These are phyloP conservation scores for Rhingia rostrata DNA, from an alignment of 2,888 invertebrate genomes.

Conservation along the genomic window DNA sequence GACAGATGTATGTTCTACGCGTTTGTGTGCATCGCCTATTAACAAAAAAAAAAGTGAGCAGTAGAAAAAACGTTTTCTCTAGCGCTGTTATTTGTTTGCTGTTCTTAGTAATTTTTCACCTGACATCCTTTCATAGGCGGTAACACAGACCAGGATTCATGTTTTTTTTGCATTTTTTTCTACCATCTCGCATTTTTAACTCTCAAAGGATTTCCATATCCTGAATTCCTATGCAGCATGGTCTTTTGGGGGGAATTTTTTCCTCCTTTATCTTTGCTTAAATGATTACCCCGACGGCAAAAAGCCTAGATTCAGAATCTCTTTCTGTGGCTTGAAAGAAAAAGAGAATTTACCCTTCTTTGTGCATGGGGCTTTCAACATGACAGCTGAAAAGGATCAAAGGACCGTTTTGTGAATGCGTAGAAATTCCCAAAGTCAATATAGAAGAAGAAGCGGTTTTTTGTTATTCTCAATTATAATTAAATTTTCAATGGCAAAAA, in stretches of 20 bases:
- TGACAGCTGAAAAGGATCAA: constrained; percentile 60
- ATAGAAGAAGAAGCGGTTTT: not conserved
- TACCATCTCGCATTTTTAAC: constrained; percentile 64
- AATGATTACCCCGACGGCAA: constrained; percentile 62
- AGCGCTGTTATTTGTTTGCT: constrained; percentile 68
- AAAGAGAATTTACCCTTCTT: not conserved
- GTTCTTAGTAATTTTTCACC: constrained; percentile 73
- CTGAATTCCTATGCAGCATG: constrained; percentile 48
- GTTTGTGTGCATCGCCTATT: constrained; percentile 42
- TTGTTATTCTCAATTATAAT: constrained; percentile 25
- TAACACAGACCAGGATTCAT: constrained; percentile 20
- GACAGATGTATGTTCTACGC: constrained; percentile 2
- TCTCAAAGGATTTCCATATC: constrained; percentile 68
- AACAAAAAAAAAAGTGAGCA: constrained; percentile 20
- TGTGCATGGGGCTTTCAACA: constrained; percentile 32
- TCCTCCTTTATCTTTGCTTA: constrained; percentile 53
- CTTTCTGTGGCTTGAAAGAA: constrained; percentile 12
- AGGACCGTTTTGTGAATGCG: constrained; percentile 34
- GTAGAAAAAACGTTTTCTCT: constrained; percentile 26
- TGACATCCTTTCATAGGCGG: constrained; percentile 69
- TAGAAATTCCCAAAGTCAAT: constrained; percentile 21
- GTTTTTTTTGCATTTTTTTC: constrained; percentile 15
- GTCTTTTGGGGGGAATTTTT: not conserved
- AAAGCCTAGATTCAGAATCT: constrained; percentile 65
- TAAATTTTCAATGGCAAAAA: constrained; percentile 20